phyloP scores from a whole-genome alignment of 2,888 invertebrate genomes.

The Alcis repandata region DNA sequence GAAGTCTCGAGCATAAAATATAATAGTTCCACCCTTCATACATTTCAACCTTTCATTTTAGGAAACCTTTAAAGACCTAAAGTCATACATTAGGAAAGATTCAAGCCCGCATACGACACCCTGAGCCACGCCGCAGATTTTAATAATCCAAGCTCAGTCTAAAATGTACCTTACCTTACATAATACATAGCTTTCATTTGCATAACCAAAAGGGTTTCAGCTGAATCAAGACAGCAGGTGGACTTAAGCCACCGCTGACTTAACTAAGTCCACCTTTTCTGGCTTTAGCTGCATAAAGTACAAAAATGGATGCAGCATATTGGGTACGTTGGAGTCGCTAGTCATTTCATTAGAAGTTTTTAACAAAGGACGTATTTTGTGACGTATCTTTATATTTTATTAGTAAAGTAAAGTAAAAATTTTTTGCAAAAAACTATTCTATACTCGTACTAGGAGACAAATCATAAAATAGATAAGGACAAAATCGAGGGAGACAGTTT shows the following conservation, averaged over 20 bases:
- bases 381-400: too few species aligned
- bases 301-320: neutral
- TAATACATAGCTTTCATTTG: conserved; percentile 20
- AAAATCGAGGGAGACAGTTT: too few species aligned
- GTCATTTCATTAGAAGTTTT: too few species aligned
- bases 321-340: neutral
- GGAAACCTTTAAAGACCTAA: neutral
- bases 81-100: neutral
- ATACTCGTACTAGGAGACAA: too few species aligned
- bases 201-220: conserved; percentile 23
- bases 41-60: too few species aligned
- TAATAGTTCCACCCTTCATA: too few species aligned
- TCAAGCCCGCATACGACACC: neutral
- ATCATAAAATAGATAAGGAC: too few species aligned
- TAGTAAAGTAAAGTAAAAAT: too few species aligned
- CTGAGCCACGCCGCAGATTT: conserved; percentile 12
- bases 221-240: conserved; percentile 20
- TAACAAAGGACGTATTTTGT: too few species aligned
- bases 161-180: conserved; percentile 22
- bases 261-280: neutral
- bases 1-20: too few species aligned
- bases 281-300: neutral
- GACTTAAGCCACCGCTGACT: conserved; percentile 13
- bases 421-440: too few species aligned
- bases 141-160: conserved; percentile 18